Conservation (phyloP, 1,140 invertebrate species). For the Lasioglossum albipes region DNA sequence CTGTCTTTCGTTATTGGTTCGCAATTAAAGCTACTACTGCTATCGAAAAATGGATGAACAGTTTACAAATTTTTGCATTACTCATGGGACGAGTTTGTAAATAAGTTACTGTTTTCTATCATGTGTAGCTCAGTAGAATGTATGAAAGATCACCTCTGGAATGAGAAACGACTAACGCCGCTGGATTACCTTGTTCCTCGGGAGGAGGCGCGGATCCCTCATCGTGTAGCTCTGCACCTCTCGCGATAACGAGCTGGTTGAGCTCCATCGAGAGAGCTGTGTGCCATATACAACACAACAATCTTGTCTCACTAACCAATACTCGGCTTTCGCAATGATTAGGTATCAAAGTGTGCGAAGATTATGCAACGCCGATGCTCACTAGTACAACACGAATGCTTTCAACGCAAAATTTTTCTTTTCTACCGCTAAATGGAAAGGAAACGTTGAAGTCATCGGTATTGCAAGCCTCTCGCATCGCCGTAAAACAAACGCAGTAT, state of each 20-base stretch:
- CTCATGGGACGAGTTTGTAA: not conserved
- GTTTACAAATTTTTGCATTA: too few species aligned
- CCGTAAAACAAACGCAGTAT: constrained; percentile 18
- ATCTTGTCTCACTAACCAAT: constrained; percentile 74
- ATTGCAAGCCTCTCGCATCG: constrained; percentile 11
- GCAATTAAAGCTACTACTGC: too few species aligned
- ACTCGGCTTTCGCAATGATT: constrained; percentile 53
- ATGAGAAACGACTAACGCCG: constrained; percentile 36
- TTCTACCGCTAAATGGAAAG: too few species aligned
- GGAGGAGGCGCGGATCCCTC: constrained; percentile 78
- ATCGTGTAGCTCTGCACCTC: constrained; percentile 83
- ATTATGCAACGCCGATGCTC: constrained; percentile 43
- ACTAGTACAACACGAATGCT: too few species aligned
- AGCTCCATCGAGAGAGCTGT: constrained; percentile 84
- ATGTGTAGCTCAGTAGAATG: constrained; percentile 16
- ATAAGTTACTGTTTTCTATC: constrained; percentile 10
- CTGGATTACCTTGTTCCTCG: constrained; percentile 77
- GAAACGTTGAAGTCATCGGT: not conserved
- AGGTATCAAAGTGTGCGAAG: constrained; percentile 46
- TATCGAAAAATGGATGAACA: too few species aligned
- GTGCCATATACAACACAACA: constrained; percentile 80
- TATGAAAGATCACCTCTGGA: constrained; percentile 37
- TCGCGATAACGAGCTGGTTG: constrained; percentile 83
- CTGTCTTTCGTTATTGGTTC: too few species aligned
- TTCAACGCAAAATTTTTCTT: not conserved